Evolutionary conservation across 2,888 invertebrate genomes (phyloP).

Genomic region (Eristalinus sepulchralis): DNA sequence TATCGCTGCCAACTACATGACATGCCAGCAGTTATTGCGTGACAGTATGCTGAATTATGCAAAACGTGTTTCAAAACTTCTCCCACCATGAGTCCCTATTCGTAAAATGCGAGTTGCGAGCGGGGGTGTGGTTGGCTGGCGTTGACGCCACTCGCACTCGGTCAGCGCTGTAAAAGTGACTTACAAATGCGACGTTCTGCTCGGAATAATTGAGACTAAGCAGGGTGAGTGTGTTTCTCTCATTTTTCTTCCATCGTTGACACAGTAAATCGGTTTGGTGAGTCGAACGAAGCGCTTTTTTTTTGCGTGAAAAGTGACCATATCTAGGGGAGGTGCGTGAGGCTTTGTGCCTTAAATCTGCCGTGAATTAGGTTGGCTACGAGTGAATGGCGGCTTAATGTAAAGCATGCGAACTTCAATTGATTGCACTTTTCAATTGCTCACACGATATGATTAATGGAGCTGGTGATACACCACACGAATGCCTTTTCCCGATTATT

Average conservation of each 20-base stretch:
- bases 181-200: neutral
- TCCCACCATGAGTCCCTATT: conserved; percentile 54
- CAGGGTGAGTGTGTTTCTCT: neutral
- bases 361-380: conserved; percentile 37
- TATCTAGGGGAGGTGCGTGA: conserved; percentile 10
- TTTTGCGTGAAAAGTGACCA: conserved; percentile 65
- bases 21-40: conserved; percentile 70
- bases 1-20: conserved; percentile 65
- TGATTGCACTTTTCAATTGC: conserved; percentile 29
- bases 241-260: conserved; percentile 24
- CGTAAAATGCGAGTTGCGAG: conserved; percentile 27
- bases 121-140: conserved; percentile 13
- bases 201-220: conserved; percentile 8
- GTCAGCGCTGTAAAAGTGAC: neutral
- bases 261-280: conserved; percentile 41
- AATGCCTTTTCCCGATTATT: conserved; percentile 4
- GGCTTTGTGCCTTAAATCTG: conserved; percentile 29
- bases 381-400: conserved; percentile 54
- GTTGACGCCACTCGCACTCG: conserved; percentile 7
- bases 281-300: conserved; percentile 3
- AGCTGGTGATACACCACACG: neutral
- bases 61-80: conserved; percentile 72
- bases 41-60: conserved; percentile 72
- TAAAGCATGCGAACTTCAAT: conserved; percentile 1
- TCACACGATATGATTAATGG: conserved; percentile 46